phyloP scores from a whole-genome alignment of 2,888 invertebrate species.

The Melitaea athalia region DNA sequence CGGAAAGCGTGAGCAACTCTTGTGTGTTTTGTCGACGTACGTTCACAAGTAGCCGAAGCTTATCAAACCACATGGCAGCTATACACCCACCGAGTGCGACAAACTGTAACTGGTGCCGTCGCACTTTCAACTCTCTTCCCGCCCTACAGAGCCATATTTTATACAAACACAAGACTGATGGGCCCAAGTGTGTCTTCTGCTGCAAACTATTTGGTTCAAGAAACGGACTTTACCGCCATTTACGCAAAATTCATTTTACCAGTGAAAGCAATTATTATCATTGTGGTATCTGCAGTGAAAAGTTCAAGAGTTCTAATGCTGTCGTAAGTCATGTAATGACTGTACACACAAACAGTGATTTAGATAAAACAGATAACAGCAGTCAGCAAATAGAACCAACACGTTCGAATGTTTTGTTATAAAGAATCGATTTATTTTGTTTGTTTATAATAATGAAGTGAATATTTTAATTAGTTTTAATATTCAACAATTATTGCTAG shows the following conservation, averaged over 20 bases:
- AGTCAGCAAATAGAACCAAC: neutral
- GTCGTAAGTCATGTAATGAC: conserved; percentile 21
- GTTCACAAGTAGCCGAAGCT: conserved; percentile 52
- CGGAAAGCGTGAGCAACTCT: conserved; percentile 49
- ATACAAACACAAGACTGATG: conserved; percentile 52
- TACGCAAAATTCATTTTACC: conserved; percentile 48
- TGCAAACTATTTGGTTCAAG: conserved; percentile 53
- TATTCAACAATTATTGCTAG: too few species aligned
- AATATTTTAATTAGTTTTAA: too few species aligned
- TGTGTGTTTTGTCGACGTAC: conserved; percentile 57
- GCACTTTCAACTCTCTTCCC: conserved; percentile 50
- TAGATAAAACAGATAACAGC: neutral
- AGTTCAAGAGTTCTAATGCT: conserved; percentile 17
- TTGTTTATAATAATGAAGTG: too few species aligned
- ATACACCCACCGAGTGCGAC: conserved; percentile 55
- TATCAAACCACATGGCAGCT: conserved; percentile 56
- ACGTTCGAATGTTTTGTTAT: neutral
- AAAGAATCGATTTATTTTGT: neutral
- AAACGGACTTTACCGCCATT: conserved; percentile 49
- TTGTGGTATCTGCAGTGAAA: conserved; percentile 26
- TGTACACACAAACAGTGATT: conserved; percentile 8
- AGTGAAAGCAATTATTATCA: conserved; percentile 18
- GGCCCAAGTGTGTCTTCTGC: conserved; percentile 52
- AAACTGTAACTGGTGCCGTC: conserved; percentile 51
- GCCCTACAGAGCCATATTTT: conserved; percentile 58